A percentile compares a stretch with the other conserved stretches of the same genome.
phyloP scores from a whole-genome alignment of 2,113 vertebrate genomes.

The Thymallus thymallus region DNA sequence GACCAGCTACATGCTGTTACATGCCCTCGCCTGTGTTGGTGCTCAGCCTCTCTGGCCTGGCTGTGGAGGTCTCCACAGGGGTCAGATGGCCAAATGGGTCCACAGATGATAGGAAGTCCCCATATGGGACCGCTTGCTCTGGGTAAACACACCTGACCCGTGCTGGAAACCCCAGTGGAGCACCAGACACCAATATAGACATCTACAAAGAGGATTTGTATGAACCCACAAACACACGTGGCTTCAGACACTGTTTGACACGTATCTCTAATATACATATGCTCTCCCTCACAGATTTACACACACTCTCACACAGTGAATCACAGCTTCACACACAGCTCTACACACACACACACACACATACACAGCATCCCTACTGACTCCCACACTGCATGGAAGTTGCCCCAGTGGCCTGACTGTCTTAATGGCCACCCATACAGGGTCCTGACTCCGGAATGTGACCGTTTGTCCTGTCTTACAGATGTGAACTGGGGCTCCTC shows the following conservation, averaged over 20 bases:
- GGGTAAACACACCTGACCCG: slow-evolving; percentile 4
- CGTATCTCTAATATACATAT: slow-evolving; percentile 31
- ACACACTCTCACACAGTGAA: neutral
- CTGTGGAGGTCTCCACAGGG: neutral
- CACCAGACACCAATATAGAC: neutral
- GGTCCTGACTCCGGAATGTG: slow-evolving; percentile 43
- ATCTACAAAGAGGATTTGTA: neutral
- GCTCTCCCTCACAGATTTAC: slow-evolving; percentile 18
- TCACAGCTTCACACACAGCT: neutral
- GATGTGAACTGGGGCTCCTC: slow-evolving; percentile 99
- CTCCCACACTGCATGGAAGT: slow-evolving; percentile 41
- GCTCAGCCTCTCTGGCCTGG: neutral
- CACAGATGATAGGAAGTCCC: slow-evolving; percentile 2
- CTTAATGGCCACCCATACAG: slow-evolving; percentile 18
- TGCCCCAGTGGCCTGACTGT: slow-evolving; percentile 14
- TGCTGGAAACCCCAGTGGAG: neutral
- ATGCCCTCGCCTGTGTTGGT: no score
- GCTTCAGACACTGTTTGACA: slow-evolving; percentile 44
- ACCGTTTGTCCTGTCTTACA: slow-evolving; percentile 61
- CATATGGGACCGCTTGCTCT: neutral
- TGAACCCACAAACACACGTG: slow-evolving; percentile 1
- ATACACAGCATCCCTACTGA: slow-evolving; percentile 27
- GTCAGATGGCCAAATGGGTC: neutral
- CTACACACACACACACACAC: neutral
- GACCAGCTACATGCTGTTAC: no score